phyloP scores from a whole-genome alignment of 2,888 invertebrate genomes.

The Ochropacha duplaris region DNA sequence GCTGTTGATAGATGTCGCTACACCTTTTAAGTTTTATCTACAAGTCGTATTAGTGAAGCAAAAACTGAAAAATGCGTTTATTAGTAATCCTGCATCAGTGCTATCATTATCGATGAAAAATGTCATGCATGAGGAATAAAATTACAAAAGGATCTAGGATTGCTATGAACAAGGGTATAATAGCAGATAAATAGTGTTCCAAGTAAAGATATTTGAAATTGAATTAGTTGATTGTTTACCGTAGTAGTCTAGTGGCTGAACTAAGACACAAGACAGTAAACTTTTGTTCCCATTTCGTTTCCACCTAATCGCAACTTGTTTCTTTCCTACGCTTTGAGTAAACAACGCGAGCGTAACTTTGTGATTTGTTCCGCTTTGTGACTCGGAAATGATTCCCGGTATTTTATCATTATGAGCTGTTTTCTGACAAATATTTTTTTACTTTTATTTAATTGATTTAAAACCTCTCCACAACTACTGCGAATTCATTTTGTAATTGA shows the following conservation, averaged over 20 bases:
- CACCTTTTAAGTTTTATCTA: no score
- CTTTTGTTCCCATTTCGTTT: constrained; percentile 38
- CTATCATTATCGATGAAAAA: no score
- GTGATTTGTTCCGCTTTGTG: constrained; percentile 31
- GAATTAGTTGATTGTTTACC: constrained; percentile 32
- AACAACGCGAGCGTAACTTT: constrained; percentile 41
- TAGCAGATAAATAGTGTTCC: background rate
- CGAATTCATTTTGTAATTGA: no score
- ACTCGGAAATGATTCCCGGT: constrained; percentile 12
- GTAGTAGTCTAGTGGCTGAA: constrained; percentile 11
- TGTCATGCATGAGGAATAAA: no score
- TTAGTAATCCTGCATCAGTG: no score
- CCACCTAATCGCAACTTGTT: constrained; percentile 49
- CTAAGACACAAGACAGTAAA: constrained; percentile 26
- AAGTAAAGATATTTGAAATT: background rate
- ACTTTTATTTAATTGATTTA: no score
- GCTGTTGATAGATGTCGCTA: no score
- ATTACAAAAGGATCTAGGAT: no score
- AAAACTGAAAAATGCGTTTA: no score
- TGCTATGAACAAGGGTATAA: no score
- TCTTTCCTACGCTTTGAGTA: constrained; percentile 36
- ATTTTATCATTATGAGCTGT: constrained; percentile 4
- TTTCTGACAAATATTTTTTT: background rate
- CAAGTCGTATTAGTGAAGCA: no score
- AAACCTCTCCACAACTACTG: no score